Evolutionary conservation across 2,797 vertebrate species (phyloP).

Genomic region (Acanthis flammea): DNA sequence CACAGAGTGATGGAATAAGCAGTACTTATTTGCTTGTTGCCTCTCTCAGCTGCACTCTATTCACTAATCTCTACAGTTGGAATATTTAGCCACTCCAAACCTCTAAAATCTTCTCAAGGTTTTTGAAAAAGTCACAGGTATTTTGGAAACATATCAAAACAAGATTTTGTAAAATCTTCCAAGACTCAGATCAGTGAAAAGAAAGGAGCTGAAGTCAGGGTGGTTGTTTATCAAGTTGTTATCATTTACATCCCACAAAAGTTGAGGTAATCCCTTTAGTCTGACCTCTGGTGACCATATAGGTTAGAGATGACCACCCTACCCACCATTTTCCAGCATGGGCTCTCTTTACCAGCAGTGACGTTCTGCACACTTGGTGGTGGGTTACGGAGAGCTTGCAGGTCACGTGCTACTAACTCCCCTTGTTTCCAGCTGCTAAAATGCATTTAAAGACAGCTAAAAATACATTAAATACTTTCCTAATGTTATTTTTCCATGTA

Average conservation of each 20-base stretch:
- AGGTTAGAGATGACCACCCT: not conserved
- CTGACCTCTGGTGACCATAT: not conserved
- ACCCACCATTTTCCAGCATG: not conserved
- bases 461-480: slow-evolving; percentile 70
- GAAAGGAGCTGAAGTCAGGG: not conserved
- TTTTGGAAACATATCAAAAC: not conserved
- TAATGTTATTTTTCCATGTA: slow-evolving; percentile 69
- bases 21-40: not conserved
- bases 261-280: not conserved
- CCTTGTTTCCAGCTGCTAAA: slow-evolving; percentile 62
- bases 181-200: not conserved
- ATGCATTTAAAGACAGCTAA: slow-evolving; percentile 66
- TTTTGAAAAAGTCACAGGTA: not conserved
- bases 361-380: not conserved
- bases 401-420: slow-evolving; percentile 9
- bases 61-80: not conserved
- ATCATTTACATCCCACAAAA: not conserved
- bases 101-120: not conserved
- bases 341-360: not conserved
- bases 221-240: not conserved
- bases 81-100: not conserved
- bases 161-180: not conserved
- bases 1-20: not conserved
- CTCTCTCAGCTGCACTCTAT: not conserved
- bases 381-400: not conserved